Base-by-base conservation (phyloP, 2,888 invertebrate species). In the Tortricodes alternella region DNA sequence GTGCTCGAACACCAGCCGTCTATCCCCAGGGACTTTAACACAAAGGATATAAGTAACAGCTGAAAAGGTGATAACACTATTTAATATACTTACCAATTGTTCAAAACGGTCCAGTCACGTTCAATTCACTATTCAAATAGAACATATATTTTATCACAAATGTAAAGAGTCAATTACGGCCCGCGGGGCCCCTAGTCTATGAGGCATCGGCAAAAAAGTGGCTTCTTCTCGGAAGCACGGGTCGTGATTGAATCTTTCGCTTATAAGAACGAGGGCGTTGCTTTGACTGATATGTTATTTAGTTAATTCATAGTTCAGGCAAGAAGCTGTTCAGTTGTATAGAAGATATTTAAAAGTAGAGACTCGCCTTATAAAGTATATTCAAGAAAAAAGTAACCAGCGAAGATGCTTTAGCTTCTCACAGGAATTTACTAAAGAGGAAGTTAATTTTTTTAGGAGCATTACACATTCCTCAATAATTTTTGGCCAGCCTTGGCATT, bases 231-330 rank as follows among this genome's bases (percentile, higher is more conserved):
- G 75, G 86, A 88, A 89, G 75, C 82, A 73, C 67, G 73, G 70
- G 61, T 75, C 80, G 81, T 86, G 87, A 86, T 86, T 85, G 85
- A 85, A 85, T 85, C 81, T 85, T 82, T 80, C 83, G 80, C 84
- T 80, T 81, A 64, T 53, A 19, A 21, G 27, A 23, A 44, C 43
- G n/a, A 3, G 5, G 18, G 27, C 27, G 15, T 6, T 11, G 39
- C 15, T 39, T 6, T 11, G 15, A 32, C 9, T 44, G 43, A 6
- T 11, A 37, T 21, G 21, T 24, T 23, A 24, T 27, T 44, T 32
- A 19, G 2, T 11, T 19, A 9, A 16, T 34, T 21, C 6, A 21
- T 21, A 21, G 3, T 21, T 21, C 21, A 21, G 21, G 21, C 21
- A n/a, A n/a, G n/a, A n/a, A n/a, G n/a, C n/a, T n/a, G n/a, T n/a